Evolutionary conservation across 2,888 invertebrate genomes (phyloP), one percentile per base, ranked within the genome.

Genomic region (Bursaphelenchus okinawaensis): DNA sequence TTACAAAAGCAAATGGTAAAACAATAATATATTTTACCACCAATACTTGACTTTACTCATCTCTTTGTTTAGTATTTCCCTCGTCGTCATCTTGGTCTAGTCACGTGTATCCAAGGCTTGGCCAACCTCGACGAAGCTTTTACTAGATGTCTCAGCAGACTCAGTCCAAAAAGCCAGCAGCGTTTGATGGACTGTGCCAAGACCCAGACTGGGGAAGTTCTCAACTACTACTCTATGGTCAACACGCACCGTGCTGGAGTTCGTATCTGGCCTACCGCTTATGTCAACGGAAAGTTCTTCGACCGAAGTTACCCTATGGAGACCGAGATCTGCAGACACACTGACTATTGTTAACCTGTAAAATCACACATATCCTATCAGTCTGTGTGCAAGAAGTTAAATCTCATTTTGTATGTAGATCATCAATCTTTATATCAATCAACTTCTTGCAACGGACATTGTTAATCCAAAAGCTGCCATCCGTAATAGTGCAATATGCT

Each of bases 191-290:
- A 74, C 59, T 80, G 80, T 54, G 75, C 80, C 0, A 75, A 74
- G 9, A 81, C 80, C 16, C 80, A 80, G 65, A 80, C 80, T 12
- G 80, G 80, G 22, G 80, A 80, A 65, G 75, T 81, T 24, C 74
- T 80, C 67, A 80, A 80, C 68, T 80, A 80, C 66, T 81, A 81
- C 58, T 78, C 78, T 8, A 80, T 80, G 80, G 75, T 80, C 28
- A 79, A 79, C 68, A 79, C 79, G 1, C 77, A 77, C 65, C 66
- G 80, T 58, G 80, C 80, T 19, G 80, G 80, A 52, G 75, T 76
- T 40, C 65, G 76, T 69, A 78, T 80, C 55, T 79, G 81, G 80
- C 80, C 80, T 12, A 80, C 80, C 27, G 78, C 77, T 65, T 80
- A 80, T 66, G 80, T 80, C 7, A 80, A 80, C 63, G 80, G 80